These are phyloP conservation scores for Zaprionus camerounensis DNA, from an alignment of 1,140 invertebrate species.

Conservation along the genomic window DNA sequence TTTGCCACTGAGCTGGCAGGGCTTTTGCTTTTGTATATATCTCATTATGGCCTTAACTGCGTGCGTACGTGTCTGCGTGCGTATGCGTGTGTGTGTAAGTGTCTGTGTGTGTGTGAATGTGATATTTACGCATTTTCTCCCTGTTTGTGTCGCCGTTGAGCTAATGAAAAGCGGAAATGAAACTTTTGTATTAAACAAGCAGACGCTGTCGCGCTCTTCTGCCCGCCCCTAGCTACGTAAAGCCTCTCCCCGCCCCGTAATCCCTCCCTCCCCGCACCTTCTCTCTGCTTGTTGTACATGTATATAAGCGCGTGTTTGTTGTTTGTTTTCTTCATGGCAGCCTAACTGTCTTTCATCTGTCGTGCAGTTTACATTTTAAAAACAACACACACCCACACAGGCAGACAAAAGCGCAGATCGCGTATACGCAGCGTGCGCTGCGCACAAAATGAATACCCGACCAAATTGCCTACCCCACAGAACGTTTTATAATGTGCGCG, in stretches of 20 bases:
- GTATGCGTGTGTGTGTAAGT: slow-evolving; percentile 12
- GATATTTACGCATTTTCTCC: slow-evolving; percentile 77
- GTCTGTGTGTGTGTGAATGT: slow-evolving; percentile 55
- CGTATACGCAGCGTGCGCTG: slow-evolving; percentile 76
- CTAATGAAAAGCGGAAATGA: slow-evolving; percentile 83
- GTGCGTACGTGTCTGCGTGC: slow-evolving; percentile 36
- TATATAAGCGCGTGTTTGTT: slow-evolving; percentile 64
- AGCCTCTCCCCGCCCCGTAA: background rate
- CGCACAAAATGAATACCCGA: slow-evolving; percentile 48
- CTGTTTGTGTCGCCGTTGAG: slow-evolving; percentile 76
- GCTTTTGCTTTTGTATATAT: slow-evolving; percentile 76
- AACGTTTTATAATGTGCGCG: slow-evolving; percentile 61
- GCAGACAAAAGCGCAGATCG: slow-evolving; percentile 52
- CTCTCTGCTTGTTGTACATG: slow-evolving; percentile 23
- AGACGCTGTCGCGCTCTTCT: slow-evolving; percentile 24
- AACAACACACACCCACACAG: slow-evolving; percentile 30
- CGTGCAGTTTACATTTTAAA: slow-evolving; percentile 69
- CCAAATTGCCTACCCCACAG: slow-evolving; percentile 65
- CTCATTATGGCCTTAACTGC: slow-evolving; percentile 76
- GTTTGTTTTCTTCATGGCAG: slow-evolving; percentile 56
- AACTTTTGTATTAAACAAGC: slow-evolving; percentile 81
- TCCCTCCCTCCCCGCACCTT: background rate
- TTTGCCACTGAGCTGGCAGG: slow-evolving; percentile 68
- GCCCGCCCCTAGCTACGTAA: background rate
- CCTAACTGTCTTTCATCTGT: slow-evolving; percentile 51